Evolutionary conservation across 2,797 vertebrate species (phyloP).

Genomic region (Acipenser ruthenus): DNA sequence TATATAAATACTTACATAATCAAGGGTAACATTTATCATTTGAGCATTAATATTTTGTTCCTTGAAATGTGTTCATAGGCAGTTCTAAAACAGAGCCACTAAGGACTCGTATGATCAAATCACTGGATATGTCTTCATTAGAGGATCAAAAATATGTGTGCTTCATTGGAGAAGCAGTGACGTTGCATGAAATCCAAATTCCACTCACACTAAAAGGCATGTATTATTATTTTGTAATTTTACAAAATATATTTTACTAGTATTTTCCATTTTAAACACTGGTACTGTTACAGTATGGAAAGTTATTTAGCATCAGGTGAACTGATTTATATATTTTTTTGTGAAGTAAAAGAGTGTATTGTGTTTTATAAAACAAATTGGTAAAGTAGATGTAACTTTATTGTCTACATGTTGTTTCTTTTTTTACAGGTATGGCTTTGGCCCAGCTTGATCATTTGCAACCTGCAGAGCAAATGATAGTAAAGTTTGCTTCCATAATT

Average conservation of each 20-base stretch:
- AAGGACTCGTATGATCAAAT: slow-evolving; percentile 1
- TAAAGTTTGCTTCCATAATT: slow-evolving; percentile 26
- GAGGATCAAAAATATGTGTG: slow-evolving; percentile 10
- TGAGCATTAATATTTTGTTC: no score
- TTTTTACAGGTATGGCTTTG: slow-evolving; percentile 23
- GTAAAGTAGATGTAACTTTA: neutral
- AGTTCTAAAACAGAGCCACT: neutral
- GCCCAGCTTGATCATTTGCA: slow-evolving; percentile 23
- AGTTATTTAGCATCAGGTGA: no score
- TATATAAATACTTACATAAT: no score
- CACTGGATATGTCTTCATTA: neutral
- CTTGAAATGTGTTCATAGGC: neutral
- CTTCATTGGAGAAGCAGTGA: slow-evolving; percentile 16
- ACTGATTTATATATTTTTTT: no score
- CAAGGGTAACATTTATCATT: no score
- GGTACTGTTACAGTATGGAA: no score
- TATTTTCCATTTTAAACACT: no score
- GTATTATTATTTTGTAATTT: neutral
- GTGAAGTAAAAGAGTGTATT: no score
- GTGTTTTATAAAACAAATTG: no score
- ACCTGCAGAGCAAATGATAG: slow-evolving; percentile 21
- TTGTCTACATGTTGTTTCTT: neutral
- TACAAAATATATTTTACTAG: neutral
- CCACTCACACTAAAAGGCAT: slow-evolving; percentile 27
- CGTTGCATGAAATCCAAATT: slow-evolving; percentile 23